Evolutionary conservation across 2,888 invertebrate species (phyloP).

Genomic region (Scelioninae gen. 1): DNA sequence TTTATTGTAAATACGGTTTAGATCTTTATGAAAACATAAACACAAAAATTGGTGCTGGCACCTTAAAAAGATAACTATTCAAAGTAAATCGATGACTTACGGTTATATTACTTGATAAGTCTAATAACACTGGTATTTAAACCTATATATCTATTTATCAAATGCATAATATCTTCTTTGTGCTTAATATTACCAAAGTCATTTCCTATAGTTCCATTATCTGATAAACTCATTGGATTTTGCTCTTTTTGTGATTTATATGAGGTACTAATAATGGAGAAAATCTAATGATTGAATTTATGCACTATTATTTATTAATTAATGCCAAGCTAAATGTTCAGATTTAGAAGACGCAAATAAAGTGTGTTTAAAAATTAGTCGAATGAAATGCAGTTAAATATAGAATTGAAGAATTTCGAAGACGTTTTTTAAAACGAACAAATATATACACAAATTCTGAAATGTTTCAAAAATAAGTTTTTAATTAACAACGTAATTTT

Average conservation of each 20-base stretch:
- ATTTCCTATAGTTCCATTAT: conserved; percentile 5
- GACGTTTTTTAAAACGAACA: background rate
- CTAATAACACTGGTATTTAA: conserved; percentile 1
- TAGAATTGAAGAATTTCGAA: too few species aligned
- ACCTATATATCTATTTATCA: background rate
- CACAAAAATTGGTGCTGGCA: conserved; percentile 2
- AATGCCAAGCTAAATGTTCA: background rate
- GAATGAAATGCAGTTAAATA: too few species aligned
- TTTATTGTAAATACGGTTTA: too few species aligned
- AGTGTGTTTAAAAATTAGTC: background rate
- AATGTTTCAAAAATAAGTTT: too few species aligned
- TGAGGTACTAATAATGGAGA: conserved; percentile 26
- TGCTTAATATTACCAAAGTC: conserved; percentile 4
- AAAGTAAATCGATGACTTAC: background rate
- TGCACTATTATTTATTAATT: background rate
- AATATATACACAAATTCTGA: too few species aligned
- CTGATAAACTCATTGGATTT: conserved; percentile 18
- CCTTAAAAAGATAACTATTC: background rate
- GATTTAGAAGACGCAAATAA: background rate
- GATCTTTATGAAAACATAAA: too few species aligned
- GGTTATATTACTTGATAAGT: background rate
- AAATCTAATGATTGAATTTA: background rate
- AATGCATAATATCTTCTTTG: background rate
- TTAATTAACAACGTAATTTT: too few species aligned
- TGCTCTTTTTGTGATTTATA: conserved; percentile 28